Evolutionary conservation across 2,113 vertebrate genomes (phyloP), one percentile per base, ranked within the genome.

Genomic region (Uria aalge): DNA sequence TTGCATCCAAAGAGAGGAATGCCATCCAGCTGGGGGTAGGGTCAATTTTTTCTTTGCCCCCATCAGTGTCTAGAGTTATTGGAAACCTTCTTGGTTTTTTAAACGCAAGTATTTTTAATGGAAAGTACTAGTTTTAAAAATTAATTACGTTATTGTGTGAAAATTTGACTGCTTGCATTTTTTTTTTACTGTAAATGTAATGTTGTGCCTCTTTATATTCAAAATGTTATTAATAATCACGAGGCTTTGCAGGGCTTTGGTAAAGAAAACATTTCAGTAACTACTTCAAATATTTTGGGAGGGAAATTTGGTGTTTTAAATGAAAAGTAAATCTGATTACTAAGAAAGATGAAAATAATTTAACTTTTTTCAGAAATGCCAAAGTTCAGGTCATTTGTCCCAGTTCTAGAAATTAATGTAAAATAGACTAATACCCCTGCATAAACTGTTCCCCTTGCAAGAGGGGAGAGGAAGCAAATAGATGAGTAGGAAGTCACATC

Each of bases 11-110:
- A 93, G 95, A 94, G 96, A 97, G 95, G 96, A 96, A 96, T 96
- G 94, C 96, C 96, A 93, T 95, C 94, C 94, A 95, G 26, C 90
- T 95, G 94, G 88, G 95, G 94, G 96, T 97, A 96, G 96, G 96
- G 63, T 88, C 82, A 90, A 17, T 48, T 95, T 96, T 94, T 92
- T 45, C 63, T 96, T 95, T 96, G 74, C 60, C 56, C 66, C 59
- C 62, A 50, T 95, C 63, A 45, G 32, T 90, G 16, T 90, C 30
- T 90, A 76, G 48, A 96, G 22, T 83, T 93, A 88, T 5, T 85
- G 8, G 63, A 93, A 94, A 80, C 50, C 12, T 41, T 78, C 53
- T 26, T 53, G 5, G 1, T 5, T 43, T 94, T 79, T 76, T 68
- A 80, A 92, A 86, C 63, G 32, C 20, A 75, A 73, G 15, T 53